Conservation (phyloP, 2,888 invertebrate genomes). For the Drosophila siamana region DNA sequence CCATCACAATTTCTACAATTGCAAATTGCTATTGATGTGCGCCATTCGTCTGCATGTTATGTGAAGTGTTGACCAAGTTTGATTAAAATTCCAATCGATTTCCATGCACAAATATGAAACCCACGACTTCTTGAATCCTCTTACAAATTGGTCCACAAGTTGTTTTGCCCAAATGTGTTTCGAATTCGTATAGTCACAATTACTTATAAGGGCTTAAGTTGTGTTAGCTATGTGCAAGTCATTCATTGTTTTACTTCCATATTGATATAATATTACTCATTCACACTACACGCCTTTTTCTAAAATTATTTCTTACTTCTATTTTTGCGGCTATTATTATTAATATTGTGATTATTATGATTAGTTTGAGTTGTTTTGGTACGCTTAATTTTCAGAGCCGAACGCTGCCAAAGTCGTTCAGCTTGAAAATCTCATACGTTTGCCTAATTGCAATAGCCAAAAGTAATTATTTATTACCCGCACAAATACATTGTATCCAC, state of each 20-base stretch:
- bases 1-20: conserved; percentile 20
- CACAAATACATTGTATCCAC: conserved; percentile 13
- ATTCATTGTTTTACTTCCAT: conserved; percentile 26
- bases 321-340: conserved; percentile 10
- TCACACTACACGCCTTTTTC: conserved; percentile 23
- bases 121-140: background rate
- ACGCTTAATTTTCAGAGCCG: conserved; percentile 73
- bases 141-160: conserved; percentile 5
- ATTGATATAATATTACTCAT: conserved; percentile 56
- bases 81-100: conserved; percentile 9
- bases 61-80: conserved; percentile 29
- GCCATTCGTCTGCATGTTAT: too few relatives aligned
- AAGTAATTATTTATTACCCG: conserved; percentile 46
- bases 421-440: conserved; percentile 80
- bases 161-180: conserved; percentile 20
- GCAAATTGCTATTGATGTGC: conserved; percentile 36
- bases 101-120: background rate
- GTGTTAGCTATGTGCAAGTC: conserved; percentile 20
- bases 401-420: conserved; percentile 78
- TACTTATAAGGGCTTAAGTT: conserved; percentile 43
- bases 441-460: conserved; percentile 64
- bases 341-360: conserved; percentile 6
- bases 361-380: conserved; percentile 38
- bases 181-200: conserved; percentile 4
- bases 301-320: conserved; percentile 20